A percentile compares a stretch with the other conserved stretches of the same genome.
Evolutionary conservation across 2,113 vertebrate genomes (phyloP).

Genomic region (Crocuta crocuta): DNA sequence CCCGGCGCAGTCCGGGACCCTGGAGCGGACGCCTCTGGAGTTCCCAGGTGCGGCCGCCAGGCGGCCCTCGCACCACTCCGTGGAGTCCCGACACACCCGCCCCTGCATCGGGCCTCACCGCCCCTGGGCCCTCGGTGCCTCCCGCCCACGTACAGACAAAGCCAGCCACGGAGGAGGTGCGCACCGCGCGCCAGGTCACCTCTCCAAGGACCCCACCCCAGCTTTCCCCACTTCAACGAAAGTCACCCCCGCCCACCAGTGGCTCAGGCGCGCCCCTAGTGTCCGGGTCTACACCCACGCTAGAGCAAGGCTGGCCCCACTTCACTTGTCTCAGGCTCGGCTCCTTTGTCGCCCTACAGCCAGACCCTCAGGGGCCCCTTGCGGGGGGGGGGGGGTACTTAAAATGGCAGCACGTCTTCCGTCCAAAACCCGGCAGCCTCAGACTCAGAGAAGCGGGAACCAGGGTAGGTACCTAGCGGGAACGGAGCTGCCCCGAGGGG

Average conservation of each 20-base stretch:
- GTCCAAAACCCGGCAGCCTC: not conserved
- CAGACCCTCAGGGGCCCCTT: not conserved
- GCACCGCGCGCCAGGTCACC: not conserved
- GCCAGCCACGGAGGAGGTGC: not conserved
- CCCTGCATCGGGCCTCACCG: not conserved
- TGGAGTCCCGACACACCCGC: not conserved
- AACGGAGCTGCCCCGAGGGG: not conserved
- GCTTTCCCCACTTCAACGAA: not conserved
- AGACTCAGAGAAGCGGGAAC: not conserved
- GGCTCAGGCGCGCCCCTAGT: not conserved
- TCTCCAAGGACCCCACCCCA: not conserved
- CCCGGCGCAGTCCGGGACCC: accelerated
- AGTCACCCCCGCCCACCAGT: not conserved
- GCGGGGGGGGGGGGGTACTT: not conserved
- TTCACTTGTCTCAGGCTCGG: not conserved
- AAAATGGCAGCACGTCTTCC: not conserved
- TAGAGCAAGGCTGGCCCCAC: not conserved
- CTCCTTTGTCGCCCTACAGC: not conserved
- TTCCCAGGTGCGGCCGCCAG: not conserved
- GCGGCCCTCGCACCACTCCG: too few species aligned
- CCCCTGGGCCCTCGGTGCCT: not conserved
- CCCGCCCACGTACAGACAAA: not conserved
- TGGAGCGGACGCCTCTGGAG: too few species aligned
- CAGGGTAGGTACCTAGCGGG: not conserved
- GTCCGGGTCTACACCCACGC: not conserved